Conservation (phyloP, 1,140 invertebrate species). For the Pissodes strobi region DNA sequence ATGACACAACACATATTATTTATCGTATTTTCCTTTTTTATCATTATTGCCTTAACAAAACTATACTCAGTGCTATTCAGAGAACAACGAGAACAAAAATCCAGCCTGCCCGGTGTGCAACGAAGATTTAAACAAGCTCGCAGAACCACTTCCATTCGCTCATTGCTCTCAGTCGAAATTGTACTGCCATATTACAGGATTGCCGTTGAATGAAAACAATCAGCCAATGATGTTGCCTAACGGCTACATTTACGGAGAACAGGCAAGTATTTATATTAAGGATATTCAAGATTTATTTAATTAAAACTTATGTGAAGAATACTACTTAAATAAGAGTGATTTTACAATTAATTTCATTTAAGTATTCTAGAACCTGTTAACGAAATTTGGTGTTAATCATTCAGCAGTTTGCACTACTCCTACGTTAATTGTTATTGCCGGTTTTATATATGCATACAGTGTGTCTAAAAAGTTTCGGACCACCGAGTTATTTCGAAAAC, state of each 20-base stretch:
- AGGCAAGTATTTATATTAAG: slow-evolving; percentile 66
- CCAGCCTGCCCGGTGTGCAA: slow-evolving; percentile 93
- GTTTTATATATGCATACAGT: too few species aligned
- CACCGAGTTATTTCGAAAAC: too few species aligned
- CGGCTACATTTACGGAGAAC: slow-evolving; percentile 96
- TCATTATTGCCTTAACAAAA: slow-evolving; percentile 50
- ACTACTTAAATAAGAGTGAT: too few species aligned
- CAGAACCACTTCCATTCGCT: slow-evolving; percentile 86
- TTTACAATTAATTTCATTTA: background rate
- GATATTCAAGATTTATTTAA: too few species aligned
- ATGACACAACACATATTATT: too few species aligned
- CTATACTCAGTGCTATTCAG: slow-evolving; percentile 68
- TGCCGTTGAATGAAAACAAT: slow-evolving; percentile 96
- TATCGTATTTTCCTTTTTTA: too few species aligned
- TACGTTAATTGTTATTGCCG: too few species aligned
- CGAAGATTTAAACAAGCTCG: slow-evolving; percentile 84
- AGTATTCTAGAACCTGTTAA: too few species aligned
- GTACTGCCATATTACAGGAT: slow-evolving; percentile 88
- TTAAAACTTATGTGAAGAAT: too few species aligned
- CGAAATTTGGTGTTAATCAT: too few species aligned
- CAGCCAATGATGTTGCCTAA: slow-evolving; percentile 98
- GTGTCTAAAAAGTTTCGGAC: too few species aligned
- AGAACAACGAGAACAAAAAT: slow-evolving; percentile 68
- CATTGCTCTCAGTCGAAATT: slow-evolving; percentile 95
- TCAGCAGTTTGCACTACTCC: too few species aligned